These are phyloP conservation scores for Brachymystax lenok DNA, from an alignment of 2,797 vertebrate genomes.

Conservation along the genomic window DNA sequence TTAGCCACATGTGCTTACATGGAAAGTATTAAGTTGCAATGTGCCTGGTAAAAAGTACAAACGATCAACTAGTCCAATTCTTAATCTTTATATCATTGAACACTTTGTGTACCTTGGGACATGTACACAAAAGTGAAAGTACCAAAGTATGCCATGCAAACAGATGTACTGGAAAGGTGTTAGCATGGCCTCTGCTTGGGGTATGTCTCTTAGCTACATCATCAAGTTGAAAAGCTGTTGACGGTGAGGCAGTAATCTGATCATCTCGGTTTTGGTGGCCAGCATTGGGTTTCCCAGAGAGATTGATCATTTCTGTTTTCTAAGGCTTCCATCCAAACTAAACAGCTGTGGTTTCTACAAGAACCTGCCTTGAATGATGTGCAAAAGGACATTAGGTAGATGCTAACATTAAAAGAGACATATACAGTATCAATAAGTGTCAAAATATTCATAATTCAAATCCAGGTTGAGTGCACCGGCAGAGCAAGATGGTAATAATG, in stretches of 20 bases:
- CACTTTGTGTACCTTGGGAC: slow-evolving; percentile 36
- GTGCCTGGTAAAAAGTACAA: neutral
- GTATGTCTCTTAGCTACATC: neutral
- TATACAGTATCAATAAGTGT: neutral
- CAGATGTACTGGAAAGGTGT: neutral
- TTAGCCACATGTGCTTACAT: neutral
- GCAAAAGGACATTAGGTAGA: neutral
- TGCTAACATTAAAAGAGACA: neutral
- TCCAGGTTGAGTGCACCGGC: neutral
- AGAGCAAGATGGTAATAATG: slow-evolving; percentile 43
- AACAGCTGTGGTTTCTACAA: slow-evolving; percentile 53
- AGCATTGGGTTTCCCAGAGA: slow-evolving; percentile 61
- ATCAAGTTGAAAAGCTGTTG: slow-evolving; percentile 5
- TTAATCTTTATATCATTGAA: neutral
- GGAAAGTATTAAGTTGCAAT: neutral
- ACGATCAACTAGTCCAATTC: neutral
- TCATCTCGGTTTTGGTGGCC: slow-evolving; percentile 16
- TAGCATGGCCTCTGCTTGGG: neutral
- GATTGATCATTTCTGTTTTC: slow-evolving; percentile 66
- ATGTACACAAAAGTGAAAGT: slow-evolving; percentile 5
- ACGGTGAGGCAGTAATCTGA: slow-evolving; percentile 58
- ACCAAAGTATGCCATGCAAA: neutral
- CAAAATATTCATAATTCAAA: slow-evolving; percentile 27
- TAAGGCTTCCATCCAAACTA: slow-evolving; percentile 60
- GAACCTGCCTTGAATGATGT: neutral